These are phyloP conservation scores for Mus caroli DNA, from an alignment of 2,797 vertebrate genomes.

Conservation along the genomic window DNA sequence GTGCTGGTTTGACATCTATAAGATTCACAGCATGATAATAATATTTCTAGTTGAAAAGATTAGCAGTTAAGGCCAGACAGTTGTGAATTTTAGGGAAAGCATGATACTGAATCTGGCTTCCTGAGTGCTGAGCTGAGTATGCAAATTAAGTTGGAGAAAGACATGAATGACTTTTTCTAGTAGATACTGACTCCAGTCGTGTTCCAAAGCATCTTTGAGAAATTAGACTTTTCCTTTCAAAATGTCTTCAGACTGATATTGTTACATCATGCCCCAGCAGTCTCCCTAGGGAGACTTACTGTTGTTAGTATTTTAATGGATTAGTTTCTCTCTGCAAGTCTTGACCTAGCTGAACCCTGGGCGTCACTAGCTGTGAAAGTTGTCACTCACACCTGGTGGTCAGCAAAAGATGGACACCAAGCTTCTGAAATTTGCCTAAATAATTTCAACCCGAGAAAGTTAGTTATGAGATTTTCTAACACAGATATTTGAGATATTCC, in stretches of 20 bases:
- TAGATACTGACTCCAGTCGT: background rate
- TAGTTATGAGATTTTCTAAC: background rate
- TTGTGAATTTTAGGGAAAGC: background rate
- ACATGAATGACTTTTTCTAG: background rate
- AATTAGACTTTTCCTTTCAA: background rate
- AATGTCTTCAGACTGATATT: background rate
- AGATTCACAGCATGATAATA: background rate
- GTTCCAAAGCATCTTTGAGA: background rate
- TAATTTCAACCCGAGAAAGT: background rate
- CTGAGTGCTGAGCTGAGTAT: background rate
- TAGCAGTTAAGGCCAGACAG: background rate
- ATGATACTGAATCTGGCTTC: background rate
- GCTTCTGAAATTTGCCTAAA: background rate
- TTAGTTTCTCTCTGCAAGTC: background rate
- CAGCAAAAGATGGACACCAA: background rate
- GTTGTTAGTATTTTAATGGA: background rate
- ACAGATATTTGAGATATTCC: background rate
- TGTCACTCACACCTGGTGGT: background rate
- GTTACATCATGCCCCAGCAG: background rate
- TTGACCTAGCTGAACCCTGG: accelerated
- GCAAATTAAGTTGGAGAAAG: background rate
- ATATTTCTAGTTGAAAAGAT: background rate
- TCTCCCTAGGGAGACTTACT: background rate
- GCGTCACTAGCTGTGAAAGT: background rate
- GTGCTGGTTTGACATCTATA: background rate